Conservation (phyloP, 2,797 vertebrate species). For the Kryptopterus vitreolus region DNA sequence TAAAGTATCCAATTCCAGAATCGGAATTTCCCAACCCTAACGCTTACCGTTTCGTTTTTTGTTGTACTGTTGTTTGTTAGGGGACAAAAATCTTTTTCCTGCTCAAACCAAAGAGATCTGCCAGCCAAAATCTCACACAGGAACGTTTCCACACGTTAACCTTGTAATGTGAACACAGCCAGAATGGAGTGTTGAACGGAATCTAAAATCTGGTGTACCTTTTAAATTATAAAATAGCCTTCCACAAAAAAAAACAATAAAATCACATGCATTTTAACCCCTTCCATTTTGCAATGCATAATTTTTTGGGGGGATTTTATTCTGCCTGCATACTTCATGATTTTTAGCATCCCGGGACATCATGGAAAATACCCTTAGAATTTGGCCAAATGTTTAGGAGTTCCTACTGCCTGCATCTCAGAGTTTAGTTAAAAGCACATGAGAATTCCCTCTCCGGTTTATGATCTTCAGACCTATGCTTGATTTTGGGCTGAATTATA, state of each 20-base stretch:
- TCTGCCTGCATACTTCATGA: background rate
- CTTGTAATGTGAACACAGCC: constrained; percentile 21
- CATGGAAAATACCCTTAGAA: background rate
- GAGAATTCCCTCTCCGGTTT: too few relatives aligned
- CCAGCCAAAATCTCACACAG: background rate
- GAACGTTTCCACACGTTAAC: background rate
- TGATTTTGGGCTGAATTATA: too few relatives aligned
- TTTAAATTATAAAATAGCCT: background rate
- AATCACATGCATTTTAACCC: background rate
- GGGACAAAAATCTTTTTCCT: too few relatives aligned
- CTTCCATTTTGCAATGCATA: background rate
- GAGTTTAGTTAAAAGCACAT: background rate
- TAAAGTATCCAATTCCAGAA: too few relatives aligned
- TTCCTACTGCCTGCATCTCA: background rate
- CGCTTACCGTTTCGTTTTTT: too few relatives aligned
- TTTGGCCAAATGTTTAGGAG: background rate
- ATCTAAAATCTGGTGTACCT: constrained; percentile 13
- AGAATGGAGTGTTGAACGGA: constrained; percentile 21
- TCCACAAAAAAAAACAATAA: too few relatives aligned
- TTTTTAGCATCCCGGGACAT: background rate
- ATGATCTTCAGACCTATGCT: too few relatives aligned
- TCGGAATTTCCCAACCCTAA: too few relatives aligned
- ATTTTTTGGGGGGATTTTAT: background rate
- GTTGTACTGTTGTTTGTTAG: too few relatives aligned
- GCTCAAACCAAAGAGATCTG: background rate